Evolutionary conservation across 2,888 invertebrate species (phyloP).

Genomic region (Drosophila meridionalis): DNA sequence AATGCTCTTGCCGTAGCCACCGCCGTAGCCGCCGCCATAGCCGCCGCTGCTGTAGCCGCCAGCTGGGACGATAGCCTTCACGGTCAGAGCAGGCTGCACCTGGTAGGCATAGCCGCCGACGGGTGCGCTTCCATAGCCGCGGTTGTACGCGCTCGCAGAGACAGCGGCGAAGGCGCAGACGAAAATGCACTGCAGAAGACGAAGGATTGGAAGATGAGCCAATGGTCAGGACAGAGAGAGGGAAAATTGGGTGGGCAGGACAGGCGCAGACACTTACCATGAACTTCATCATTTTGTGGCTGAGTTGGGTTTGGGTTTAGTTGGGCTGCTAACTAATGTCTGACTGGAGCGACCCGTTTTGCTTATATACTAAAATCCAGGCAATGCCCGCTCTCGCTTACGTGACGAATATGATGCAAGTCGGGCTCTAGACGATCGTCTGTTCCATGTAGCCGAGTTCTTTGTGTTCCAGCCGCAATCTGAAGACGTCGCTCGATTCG

Average conservation of each 20-base stretch:
- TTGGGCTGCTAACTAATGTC: constrained; percentile 68
- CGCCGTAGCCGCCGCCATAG: constrained; percentile 44
- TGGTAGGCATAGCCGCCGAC: constrained; percentile 67
- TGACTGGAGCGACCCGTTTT: constrained; percentile 44
- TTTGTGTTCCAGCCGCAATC: constrained; percentile 60
- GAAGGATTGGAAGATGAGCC: constrained; percentile 13
- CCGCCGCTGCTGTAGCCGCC: constrained; percentile 56
- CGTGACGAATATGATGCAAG: constrained; percentile 72
- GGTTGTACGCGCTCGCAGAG: constrained; percentile 51
- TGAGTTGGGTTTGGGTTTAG: constrained; percentile 44
- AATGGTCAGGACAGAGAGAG: not conserved
- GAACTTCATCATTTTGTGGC: constrained; percentile 69
- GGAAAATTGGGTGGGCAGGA: constrained; percentile 15
- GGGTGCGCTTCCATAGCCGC: constrained; percentile 46
- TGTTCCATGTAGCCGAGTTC: constrained; percentile 30
- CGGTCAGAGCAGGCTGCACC: constrained; percentile 70
- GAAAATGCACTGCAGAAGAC: constrained; percentile 61
- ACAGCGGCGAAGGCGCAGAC: constrained; percentile 66
- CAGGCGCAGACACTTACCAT: constrained; percentile 60
- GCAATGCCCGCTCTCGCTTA: constrained; percentile 53
- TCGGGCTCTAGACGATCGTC: constrained; percentile 54
- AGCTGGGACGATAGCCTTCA: constrained; percentile 58
- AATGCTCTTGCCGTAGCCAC: constrained; percentile 40
- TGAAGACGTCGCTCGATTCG: constrained; percentile 62
- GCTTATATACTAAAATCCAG: constrained; percentile 74